Evolutionary conservation across 2,888 invertebrate species (phyloP), one percentile per base, ranked within the genome.

Genomic region (Nomada goodeniana): DNA sequence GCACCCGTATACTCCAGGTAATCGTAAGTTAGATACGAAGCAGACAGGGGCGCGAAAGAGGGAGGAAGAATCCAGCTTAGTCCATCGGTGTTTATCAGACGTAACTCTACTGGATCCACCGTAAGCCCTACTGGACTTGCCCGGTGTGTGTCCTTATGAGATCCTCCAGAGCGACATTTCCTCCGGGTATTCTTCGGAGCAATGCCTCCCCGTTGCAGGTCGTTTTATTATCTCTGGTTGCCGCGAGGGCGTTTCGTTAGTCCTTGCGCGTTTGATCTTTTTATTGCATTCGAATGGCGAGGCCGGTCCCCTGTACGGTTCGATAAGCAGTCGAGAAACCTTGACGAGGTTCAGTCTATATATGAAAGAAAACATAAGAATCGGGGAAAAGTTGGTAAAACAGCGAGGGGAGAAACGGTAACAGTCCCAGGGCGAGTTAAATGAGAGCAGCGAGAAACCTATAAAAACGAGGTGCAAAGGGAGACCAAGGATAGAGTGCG

Each of bases 1-100:
- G 52, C n/a, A 18, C 44, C 75, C 87, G 77, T 89, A 90, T 85
- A 88, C 88, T 87, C 69, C 67, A 61, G 78, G 77, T 89, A 89
- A 89, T 89, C 83, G 87, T 82, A 83, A 82, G 75, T 82, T 80
- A 81, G 73, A 57, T 64, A 77, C 36, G 23, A 13, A 23, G 23
- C 13, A 15, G 36, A 50, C 59, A 13, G 61, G 20, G 36, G 52
- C 1, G 57, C 36, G 44, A 67, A 47, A 29, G 29, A 36, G 13
- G 36, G 15, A 47, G 63, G 44, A 18, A 47, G 60, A 59, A 86
- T 81, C 80, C 77, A 69, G 84, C 87, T 91, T 83, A 83, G 85
- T 77, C 52, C 55, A n/a, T 73, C 59, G 82, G 77, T 83, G 76
- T 86, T 86, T 86, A 86, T 84, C 82, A 82, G 64, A 61, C 80